phyloP scores from a whole-genome alignment of 2,888 invertebrate genomes.

The Cacoxenus indagator region DNA sequence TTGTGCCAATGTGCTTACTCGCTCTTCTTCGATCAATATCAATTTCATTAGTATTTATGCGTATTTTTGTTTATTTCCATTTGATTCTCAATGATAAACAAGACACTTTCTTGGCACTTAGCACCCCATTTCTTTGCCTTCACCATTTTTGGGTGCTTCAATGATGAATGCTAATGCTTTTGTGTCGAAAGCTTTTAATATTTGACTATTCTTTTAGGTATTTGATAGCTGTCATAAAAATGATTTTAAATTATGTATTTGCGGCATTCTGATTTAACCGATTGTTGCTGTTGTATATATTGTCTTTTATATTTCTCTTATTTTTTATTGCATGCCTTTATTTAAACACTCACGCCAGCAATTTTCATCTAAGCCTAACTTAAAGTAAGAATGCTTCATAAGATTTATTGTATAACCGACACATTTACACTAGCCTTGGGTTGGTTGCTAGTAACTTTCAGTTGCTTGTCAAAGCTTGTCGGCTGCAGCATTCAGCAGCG shows the following conservation, averaged over 20 bases:
- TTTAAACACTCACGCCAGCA: no score
- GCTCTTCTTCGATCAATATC: slow-evolving; percentile 12
- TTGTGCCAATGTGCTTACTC: no score
- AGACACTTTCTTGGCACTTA: neutral
- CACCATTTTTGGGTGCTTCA: neutral
- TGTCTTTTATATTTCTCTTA: no score
- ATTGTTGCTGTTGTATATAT: no score
- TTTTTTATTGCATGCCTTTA: no score
- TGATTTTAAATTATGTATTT: slow-evolving; percentile 14
- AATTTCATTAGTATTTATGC: slow-evolving; percentile 10
- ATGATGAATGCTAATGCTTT: slow-evolving; percentile 7
- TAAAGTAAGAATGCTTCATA: neutral
- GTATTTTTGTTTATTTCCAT: slow-evolving; percentile 3
- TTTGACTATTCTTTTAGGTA: slow-evolving; percentile 1
- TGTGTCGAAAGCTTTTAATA: slow-evolving; percentile 2
- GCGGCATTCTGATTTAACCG: neutral
- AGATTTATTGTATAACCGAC: no score
- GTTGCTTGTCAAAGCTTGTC: neutral
- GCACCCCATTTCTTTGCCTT: neutral
- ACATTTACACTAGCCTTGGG: neutral
- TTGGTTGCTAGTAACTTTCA: no score
- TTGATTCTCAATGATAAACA: no score
- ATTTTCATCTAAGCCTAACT: no score
- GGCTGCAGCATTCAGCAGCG: slow-evolving; percentile 2
- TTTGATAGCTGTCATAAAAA: neutral